phyloP scores from a whole-genome alignment of 2,797 vertebrate species.

The Smutsia temminckii region DNA sequence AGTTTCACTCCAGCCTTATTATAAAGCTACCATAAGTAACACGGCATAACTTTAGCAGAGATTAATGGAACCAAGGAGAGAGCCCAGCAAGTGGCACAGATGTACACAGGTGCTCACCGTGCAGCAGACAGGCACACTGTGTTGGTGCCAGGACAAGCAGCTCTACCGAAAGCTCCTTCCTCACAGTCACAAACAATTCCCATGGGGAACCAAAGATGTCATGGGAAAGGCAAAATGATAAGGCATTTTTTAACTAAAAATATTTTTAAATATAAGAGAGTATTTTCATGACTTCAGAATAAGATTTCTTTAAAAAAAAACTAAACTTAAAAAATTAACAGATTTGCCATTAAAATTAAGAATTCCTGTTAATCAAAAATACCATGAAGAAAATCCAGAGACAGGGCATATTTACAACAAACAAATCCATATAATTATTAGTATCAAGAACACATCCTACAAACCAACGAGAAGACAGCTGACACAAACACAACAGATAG shows the following conservation, averaged over 20 bases:
- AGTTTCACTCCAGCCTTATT: background rate
- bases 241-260: background rate
- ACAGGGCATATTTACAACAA: slow-evolving; percentile 24
- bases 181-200: background rate
- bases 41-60: background rate
- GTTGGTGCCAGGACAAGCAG: background rate
- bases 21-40: background rate
- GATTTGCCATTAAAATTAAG: background rate
- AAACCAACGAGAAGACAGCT: background rate
- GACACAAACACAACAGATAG: background rate
- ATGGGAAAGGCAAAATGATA: background rate
- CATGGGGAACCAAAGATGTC: background rate
- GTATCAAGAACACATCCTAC: background rate
- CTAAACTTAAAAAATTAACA: background rate
- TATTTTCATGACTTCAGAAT: slow-evolving; percentile 12
- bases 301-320: background rate
- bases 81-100: background rate
- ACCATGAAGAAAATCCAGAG: background rate
- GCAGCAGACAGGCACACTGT: background rate
- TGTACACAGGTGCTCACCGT: background rate
- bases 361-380: slow-evolving; percentile 2
- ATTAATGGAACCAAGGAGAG: background rate
- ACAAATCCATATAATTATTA: background rate
- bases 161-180: background rate
- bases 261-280: background rate